phyloP scores from a whole-genome alignment of 2,797 vertebrate genomes.

The Botia kubotai region DNA sequence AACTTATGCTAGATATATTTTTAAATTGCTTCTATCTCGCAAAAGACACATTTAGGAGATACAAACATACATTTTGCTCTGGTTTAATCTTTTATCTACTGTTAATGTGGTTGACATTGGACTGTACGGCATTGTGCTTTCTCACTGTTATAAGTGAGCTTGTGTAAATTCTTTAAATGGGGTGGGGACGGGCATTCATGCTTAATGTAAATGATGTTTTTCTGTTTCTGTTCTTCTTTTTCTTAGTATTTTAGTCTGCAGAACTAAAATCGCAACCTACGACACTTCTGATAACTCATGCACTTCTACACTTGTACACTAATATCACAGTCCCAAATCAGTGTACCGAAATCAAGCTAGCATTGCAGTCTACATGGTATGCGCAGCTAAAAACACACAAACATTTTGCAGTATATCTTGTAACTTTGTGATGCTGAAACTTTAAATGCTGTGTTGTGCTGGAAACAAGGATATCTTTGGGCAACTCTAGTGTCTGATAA shows the following conservation, averaged over 20 bases:
- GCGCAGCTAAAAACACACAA: neutral
- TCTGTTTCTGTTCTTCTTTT: neutral
- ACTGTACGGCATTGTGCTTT: slow-evolving; percentile 55
- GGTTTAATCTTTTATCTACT: slow-evolving; percentile 17
- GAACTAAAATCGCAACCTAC: slow-evolving; percentile 46
- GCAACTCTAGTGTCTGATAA: neutral
- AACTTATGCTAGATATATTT: slow-evolving; percentile 25
- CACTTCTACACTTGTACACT: slow-evolving; percentile 47
- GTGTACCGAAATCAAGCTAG: neutral
- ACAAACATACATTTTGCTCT: slow-evolving; percentile 12
- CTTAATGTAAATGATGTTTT: slow-evolving; percentile 22
- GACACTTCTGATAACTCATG: slow-evolving; percentile 47
- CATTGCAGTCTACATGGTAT: neutral
- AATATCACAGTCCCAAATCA: neutral
- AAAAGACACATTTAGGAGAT: neutral
- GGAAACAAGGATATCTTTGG: neutral
- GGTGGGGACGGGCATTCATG: slow-evolving; percentile 34
- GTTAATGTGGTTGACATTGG: slow-evolving; percentile 37
- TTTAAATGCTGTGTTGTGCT: neutral
- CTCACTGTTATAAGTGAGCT: slow-evolving; percentile 66
- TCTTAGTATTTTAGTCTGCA: slow-evolving; percentile 65
- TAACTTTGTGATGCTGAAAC: neutral
- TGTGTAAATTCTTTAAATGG: slow-evolving; percentile 46
- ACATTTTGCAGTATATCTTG: neutral
- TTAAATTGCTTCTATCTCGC: slow-evolving; percentile 6